These are phyloP conservation scores for Columba guinea DNA, from an alignment of 2,797 vertebrate genomes.

Conservation along the genomic window DNA sequence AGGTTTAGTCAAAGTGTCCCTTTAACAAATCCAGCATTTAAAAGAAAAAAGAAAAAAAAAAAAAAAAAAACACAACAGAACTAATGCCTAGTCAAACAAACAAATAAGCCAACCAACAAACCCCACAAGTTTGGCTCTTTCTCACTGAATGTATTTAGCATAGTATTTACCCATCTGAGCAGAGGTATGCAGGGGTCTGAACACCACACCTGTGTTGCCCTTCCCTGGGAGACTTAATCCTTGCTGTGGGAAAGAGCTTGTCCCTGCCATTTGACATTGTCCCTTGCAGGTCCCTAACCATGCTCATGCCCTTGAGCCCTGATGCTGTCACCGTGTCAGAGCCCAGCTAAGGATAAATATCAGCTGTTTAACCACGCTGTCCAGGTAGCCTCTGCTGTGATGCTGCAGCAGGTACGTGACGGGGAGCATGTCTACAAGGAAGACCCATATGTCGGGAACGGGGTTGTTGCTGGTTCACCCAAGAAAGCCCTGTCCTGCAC, in stretches of 20 bases:
- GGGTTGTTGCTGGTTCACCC: not conserved
- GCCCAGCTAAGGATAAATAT: not conserved
- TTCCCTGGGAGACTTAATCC: not conserved
- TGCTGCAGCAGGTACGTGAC: not conserved
- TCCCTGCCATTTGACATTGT: not conserved
- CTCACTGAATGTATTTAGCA: not conserved
- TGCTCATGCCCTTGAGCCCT: fast-evolving
- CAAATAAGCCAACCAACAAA: not conserved
- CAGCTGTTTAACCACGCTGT: not conserved
- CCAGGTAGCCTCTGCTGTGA: not conserved
- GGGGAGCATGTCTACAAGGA: fast-evolving
- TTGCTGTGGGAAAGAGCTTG: not conserved
- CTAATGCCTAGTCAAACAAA: not conserved
- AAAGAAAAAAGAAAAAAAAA: not conserved
- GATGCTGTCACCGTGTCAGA: not conserved
- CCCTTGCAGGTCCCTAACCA: not conserved
- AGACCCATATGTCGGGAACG: fast-evolving
- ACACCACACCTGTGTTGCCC: not conserved
- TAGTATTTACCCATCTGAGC: not conserved
- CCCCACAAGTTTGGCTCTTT: not conserved
- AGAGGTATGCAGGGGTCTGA: not conserved
- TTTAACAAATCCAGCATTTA: constrained; percentile 19
- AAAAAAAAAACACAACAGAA: not conserved
- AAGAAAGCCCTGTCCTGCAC: not conserved
- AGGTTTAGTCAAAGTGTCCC: constrained; percentile 29